Base-by-base conservation (phyloP, 2,888 invertebrate species). In the Mesorhabditis belari region DNA sequence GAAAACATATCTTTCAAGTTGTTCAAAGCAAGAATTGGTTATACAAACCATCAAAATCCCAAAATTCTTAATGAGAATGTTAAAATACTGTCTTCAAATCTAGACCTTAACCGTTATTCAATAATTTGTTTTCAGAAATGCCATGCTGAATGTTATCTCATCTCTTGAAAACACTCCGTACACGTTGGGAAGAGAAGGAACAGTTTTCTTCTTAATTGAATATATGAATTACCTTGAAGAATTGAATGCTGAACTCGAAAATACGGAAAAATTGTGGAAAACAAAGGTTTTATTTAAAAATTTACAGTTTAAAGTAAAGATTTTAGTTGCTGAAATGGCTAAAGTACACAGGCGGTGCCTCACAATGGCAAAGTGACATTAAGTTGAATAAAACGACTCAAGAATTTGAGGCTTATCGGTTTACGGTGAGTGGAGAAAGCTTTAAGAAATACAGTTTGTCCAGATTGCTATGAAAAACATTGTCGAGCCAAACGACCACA, bases 401-500 rank as follows among this genome's bases (percentile, higher is more conserved):
- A 27, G 61, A 56, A 23, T 61, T 76, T 49, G 54, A 64, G 21
- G 71, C 77, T 0, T 77, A 74, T 54, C 57, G 79, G 23, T 77
- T 79, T 54, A 73, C 76, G 65, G 76, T 77, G 21, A 24, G 17
- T 21, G 17, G 35, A 53, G 9, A 17, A 53, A 28, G n/a, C 12
- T 26, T 50, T 24, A 56, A 62, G 49, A 12, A 29, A n/a, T n/a
- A 2, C 5, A 27, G 19, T 62, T n/a, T 35, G 49, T 61, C 62
- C 19, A 78, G 76, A 70, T 79, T 49, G 79, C 77, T 3, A 60
- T 79, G 71, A 80, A 79, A 60, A 70, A 79, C 57, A 76, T 79
- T 58, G 71, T 79, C 5, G 77, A 76, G 64, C 77, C 79, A 27
- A 77, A 79, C 62, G 77, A 80, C 57, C 80, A 80, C 62, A 80